phyloP scores from a whole-genome alignment of 2,113 vertebrate species.

The Notiomystis cincta region DNA sequence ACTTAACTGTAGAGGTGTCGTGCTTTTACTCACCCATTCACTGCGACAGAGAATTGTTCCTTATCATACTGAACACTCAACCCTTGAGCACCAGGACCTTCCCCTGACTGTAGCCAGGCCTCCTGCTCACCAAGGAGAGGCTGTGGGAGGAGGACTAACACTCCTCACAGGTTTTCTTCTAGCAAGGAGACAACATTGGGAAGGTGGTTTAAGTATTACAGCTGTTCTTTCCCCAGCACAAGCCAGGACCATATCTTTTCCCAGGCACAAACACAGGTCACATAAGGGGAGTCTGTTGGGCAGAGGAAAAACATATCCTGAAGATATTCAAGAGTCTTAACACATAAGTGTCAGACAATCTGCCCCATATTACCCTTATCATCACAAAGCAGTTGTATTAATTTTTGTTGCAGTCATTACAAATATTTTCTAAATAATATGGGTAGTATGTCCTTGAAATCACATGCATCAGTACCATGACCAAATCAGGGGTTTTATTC shows the following conservation, averaged over 20 bases:
- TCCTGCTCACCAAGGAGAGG: neutral
- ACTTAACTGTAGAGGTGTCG: neutral
- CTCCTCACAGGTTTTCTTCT: neutral
- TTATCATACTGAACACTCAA: neutral
- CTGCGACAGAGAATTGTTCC: neutral
- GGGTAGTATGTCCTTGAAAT: neutral
- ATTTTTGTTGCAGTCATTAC: neutral
- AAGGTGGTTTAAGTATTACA: neutral
- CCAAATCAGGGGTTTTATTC: neutral
- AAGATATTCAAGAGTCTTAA: neutral
- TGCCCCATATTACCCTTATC: neutral
- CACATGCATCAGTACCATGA: rapidly evolving
- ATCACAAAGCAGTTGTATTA: neutral
- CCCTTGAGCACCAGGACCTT: neutral
- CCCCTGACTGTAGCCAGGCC: neutral
- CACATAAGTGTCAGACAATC: neutral
- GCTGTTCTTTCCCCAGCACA: neutral
- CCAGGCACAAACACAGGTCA: neutral
- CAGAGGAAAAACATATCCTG: neutral
- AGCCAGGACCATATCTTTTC: neutral
- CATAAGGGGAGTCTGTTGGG: neutral
- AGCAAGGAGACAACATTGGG: neutral
- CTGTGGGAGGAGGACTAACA: neutral
- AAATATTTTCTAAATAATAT: neutral
- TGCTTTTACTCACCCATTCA: neutral